Base-by-base conservation (phyloP, 1,140 invertebrate species). In the Leptestheria dahalacensis region DNA sequence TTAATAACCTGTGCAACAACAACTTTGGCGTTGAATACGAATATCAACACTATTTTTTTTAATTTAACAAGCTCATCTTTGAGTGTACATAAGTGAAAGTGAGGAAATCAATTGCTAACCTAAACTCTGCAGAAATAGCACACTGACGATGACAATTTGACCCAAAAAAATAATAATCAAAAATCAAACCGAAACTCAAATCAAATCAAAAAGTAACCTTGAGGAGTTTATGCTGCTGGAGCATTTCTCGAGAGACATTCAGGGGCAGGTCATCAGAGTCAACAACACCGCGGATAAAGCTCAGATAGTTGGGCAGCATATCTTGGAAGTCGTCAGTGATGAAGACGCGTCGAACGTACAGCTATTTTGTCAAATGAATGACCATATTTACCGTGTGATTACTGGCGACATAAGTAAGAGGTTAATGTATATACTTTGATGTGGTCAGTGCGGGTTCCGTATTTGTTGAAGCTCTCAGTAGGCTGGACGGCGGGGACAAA, bases 251-350 rank as follows among this genome's bases (percentile, higher is more conserved):
- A 1, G 91, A 96, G 15, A 99, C 96, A 73, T 99, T 99, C 55
- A 99, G 75, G 3, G 97, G 97, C 59, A 99, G 75, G 77, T 99
- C 97, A 74, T 99, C 97, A n/a, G 91, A 96, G 73, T 99, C 97
- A 25, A 99, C 96, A 62, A 99, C 86, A 67, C 97, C 97, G 64
- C 86, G 82, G 56, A 97, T 80, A 70, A 99, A 99, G 53, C 78
- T 85, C 61, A 99, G 76, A 70, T 98, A 99, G 71, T 93, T 97
- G 53, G 97, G 97, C 84, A 99, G 91, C 85, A 99, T 92, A 68
- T 99, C 96, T 69, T 93, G 92, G 75, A 99, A 98, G 75, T 99
- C 92, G 67, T 99, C 96, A 15, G 95, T 99, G 71, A 99, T 99
- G 73, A 99, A 99, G 15, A 99, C 95, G 61, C 96, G 78, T 63